phyloP scores from a whole-genome alignment of 2,888 invertebrate species.

The Gastrophysa polygoni region DNA sequence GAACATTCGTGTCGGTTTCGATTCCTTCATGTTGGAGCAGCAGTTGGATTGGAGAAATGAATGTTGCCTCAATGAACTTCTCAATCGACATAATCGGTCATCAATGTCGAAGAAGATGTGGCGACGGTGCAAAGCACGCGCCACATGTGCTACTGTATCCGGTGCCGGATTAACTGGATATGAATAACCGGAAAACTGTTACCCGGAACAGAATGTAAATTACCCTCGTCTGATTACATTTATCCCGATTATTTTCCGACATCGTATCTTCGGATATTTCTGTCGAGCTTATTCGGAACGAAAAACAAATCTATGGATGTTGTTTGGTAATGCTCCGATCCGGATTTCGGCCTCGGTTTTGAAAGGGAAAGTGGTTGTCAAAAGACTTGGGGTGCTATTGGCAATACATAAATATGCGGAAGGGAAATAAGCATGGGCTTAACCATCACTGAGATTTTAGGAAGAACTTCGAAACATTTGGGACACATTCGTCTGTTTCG shows the following conservation, averaged over 20 bases:
- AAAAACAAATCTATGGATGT: constrained; percentile 14
- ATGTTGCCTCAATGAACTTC: no score
- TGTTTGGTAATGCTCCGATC: background rate
- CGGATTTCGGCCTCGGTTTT: background rate
- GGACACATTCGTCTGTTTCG: no score
- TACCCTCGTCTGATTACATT: constrained; percentile 42
- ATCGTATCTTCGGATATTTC: constrained; percentile 24
- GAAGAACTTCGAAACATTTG: no score
- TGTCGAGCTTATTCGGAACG: constrained; percentile 14
- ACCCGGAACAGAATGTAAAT: constrained; percentile 46
- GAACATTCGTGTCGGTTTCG: no score
- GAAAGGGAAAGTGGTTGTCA: background rate
- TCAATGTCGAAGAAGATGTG: constrained; percentile 10
- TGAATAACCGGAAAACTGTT: constrained; percentile 46
- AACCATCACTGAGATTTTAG: no score
- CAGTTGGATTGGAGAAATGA: no score
- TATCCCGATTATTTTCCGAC: constrained; percentile 38
- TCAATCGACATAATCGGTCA: background rate
- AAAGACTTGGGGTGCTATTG: no score
- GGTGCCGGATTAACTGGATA: constrained; percentile 43
- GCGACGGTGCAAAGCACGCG: constrained; percentile 35
- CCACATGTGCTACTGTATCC: constrained; percentile 45
- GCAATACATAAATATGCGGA: no score
- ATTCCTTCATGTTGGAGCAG: no score
- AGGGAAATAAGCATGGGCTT: no score